Conservation (phyloP, 2,113 vertebrate genomes). For the Hydrolagus affinis region DNA sequence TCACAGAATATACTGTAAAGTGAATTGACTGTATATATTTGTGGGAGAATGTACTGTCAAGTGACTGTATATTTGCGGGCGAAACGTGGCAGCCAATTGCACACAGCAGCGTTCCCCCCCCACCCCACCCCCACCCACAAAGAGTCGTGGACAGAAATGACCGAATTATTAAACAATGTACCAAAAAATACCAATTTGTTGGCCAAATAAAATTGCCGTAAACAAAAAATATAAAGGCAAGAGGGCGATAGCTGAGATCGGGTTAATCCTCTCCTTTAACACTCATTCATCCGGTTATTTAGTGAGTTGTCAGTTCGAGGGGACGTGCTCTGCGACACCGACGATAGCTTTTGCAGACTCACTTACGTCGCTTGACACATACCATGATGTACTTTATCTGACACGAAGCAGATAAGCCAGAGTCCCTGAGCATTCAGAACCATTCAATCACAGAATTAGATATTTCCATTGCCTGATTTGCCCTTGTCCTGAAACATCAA, state of each 20-base stretch:
- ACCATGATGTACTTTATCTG: neutral
- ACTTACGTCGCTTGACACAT: neutral
- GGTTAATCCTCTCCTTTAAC: neutral
- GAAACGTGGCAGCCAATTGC: too few species aligned
- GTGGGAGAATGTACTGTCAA: too few species aligned
- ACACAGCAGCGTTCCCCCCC: too few species aligned
- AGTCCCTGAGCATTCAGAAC: neutral
- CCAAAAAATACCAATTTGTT: too few species aligned
- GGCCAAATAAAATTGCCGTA: too few species aligned
- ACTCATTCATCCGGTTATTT: neutral
- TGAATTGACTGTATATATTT: too few species aligned
- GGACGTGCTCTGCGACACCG: neutral
- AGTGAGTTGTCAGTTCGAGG: constrained; percentile 8
- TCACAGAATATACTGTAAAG: too few species aligned
- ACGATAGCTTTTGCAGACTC: neutral
- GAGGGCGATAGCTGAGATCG: neutral
- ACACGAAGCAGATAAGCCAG: neutral
- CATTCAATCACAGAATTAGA: neutral
- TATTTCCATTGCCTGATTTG: neutral
- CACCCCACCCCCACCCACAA: neutral
- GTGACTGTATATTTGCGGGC: too few species aligned
- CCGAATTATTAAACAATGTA: neutral
- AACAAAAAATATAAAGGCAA: too few species aligned
- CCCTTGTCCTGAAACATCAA: neutral
- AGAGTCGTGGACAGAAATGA: neutral